A percentile compares a stretch with the other conserved stretches of the same genome.
These are phyloP conservation scores for Anomalospiza imberbis DNA, from an alignment of 2,797 vertebrate genomes.

Conservation along the genomic window DNA sequence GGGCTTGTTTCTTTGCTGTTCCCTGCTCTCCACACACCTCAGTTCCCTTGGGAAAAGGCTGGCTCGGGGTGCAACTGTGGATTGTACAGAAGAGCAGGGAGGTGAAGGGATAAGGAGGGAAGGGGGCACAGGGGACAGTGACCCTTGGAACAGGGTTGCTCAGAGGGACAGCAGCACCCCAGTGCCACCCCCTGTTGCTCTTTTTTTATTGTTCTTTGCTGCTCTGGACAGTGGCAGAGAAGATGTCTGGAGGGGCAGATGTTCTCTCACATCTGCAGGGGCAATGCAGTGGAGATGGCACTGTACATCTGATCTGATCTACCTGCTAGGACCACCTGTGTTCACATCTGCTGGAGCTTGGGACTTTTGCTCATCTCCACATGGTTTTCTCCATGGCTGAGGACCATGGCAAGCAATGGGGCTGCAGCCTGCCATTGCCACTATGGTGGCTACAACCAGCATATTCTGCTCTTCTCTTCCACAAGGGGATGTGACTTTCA, in stretches of 20 bases:
- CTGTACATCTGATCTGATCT: not conserved
- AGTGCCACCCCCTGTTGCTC: not conserved
- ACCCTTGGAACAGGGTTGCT: accelerated
- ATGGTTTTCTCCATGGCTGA: not conserved
- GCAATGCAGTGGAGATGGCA: not conserved
- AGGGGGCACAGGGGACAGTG: not conserved
- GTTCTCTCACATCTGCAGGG: not conserved
- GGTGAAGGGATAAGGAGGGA: not conserved
- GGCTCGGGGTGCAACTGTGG: accelerated
- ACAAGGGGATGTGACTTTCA: not conserved
- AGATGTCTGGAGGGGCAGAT: not conserved
- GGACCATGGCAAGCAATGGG: accelerated
- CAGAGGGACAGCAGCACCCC: not conserved
- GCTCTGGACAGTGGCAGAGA: not conserved
- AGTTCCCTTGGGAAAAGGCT: not conserved
- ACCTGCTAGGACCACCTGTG: not conserved
- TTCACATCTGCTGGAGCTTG: not conserved
- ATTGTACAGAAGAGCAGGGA: not conserved
- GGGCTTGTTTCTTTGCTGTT: not conserved
- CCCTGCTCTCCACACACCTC: not conserved
- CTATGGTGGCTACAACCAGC: not conserved
- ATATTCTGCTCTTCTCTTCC: not conserved
- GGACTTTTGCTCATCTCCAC: not conserved
- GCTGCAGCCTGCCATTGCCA: not conserved
- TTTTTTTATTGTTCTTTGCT: not conserved